Conservation (phyloP, 1,140 invertebrate genomes). For the Tetragnatha versicolor region DNA sequence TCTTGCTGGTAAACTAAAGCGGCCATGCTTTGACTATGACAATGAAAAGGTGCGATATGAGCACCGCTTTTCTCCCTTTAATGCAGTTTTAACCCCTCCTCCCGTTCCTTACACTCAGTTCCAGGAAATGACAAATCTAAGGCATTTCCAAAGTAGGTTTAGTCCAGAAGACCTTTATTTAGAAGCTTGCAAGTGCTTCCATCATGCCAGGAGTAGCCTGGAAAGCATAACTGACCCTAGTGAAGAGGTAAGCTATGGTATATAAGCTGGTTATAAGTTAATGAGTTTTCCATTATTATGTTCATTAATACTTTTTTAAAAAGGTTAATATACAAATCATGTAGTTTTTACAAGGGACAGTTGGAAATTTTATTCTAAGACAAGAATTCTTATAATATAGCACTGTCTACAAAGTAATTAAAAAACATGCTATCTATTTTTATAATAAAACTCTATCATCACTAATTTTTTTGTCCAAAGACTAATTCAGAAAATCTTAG, state of each 20-base stretch:
- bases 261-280: neutral
- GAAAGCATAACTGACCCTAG: conserved; percentile 80
- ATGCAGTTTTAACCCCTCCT: conserved; percentile 84
- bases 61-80: conserved; percentile 90
- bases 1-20: conserved; percentile 74
- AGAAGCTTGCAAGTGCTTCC: conserved; percentile 87
- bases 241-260: conserved; percentile 73
- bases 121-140: conserved; percentile 72
- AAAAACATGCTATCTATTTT: no score
- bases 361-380: neutral
- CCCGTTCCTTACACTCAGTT: conserved; percentile 88
- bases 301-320: neutral
- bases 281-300: neutral
- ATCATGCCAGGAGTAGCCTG: conserved; percentile 83
- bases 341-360: neutral
- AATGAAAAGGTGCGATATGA: conserved; percentile 93
- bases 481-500: no score
- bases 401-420: no score
- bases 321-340: neutral
- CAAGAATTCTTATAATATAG: no score
- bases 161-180: conserved; percentile 72
- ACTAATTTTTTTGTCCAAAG: no score
- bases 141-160: conserved; percentile 64
- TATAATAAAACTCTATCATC: no score
- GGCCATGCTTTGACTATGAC: conserved; percentile 84